A percentile compares a stretch with the other conserved stretches of the same genome.
Evolutionary conservation across 2,797 vertebrate genomes (phyloP).

Genomic region (Nasua narica): DNA sequence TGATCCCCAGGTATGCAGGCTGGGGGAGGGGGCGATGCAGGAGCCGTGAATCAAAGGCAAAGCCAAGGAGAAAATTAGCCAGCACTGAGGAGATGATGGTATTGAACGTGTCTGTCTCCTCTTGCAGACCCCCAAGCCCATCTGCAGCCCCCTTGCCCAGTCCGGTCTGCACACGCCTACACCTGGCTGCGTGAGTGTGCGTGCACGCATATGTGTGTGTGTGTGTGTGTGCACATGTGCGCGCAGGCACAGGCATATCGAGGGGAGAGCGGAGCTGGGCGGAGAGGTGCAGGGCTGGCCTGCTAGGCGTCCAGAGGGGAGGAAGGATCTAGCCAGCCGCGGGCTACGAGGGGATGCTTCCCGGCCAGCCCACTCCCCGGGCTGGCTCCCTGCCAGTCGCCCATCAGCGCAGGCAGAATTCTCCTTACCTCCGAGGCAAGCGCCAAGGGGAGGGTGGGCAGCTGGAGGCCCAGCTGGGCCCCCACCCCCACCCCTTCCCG

Average conservation of each 20-base stretch:
- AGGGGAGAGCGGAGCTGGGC: background rate
- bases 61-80: conserved; percentile 33
- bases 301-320: background rate
- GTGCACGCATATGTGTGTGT: fast-evolving
- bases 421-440: background rate
- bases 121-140: background rate
- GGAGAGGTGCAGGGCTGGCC: no score
- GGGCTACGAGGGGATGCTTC: background rate
- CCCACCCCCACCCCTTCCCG: background rate
- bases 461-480: conserved; percentile 37
- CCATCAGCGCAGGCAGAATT: background rate
- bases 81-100: background rate
- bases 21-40: background rate
- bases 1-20: conserved; percentile 54
- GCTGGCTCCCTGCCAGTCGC: background rate
- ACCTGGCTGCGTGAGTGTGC: fast-evolving
- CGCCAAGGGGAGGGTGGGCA: background rate
- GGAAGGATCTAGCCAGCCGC: no score
- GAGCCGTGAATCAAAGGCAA: conserved; percentile 51
- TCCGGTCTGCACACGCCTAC: background rate
- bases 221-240: fast-evolving
- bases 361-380: background rate
- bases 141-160: background rate
- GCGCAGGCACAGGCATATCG: background rate
- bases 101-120: background rate